phyloP scores from a whole-genome alignment of 2,113 vertebrate genomes.

The Phocoena phocoena region DNA sequence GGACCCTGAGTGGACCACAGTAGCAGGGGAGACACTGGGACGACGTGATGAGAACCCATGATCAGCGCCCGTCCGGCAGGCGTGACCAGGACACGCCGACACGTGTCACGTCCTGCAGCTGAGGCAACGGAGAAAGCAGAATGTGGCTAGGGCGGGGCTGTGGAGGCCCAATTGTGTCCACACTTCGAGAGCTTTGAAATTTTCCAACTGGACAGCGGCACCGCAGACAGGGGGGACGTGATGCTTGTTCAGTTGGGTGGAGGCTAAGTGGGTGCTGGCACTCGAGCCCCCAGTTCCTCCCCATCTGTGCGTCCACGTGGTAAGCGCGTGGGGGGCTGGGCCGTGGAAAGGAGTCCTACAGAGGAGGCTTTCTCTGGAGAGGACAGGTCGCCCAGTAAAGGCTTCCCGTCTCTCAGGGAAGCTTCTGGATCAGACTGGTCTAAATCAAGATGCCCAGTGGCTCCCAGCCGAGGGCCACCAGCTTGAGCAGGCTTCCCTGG shows the following conservation, averaged over 20 bases:
- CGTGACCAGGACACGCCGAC: neutral
- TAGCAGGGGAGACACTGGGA: accelerated
- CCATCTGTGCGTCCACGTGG: too few relatives aligned
- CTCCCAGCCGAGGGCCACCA: neutral
- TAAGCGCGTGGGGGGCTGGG: neutral
- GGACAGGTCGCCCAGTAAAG: too few relatives aligned
- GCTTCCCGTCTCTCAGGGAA: too few relatives aligned
- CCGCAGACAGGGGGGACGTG: neutral
- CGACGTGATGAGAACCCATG: accelerated
- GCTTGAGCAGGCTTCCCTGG: neutral
- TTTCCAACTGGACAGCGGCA: neutral
- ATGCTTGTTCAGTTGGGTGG: accelerated
- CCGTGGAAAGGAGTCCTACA: neutral
- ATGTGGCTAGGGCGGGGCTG: too few relatives aligned
- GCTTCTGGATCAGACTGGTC: neutral
- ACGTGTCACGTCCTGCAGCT: too few relatives aligned
- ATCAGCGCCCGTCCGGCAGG: accelerated
- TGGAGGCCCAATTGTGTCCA: too few relatives aligned
- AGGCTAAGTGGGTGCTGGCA: accelerated
- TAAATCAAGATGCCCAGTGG: neutral
- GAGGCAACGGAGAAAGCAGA: too few relatives aligned
- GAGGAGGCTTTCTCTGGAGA: neutral
- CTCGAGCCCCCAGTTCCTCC: too few relatives aligned
- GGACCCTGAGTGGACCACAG: too few relatives aligned
- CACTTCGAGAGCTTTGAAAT: accelerated